Percentiles rank a stretch among this genome's conserved stretches.
Conservation (phyloP, 2,113 vertebrate species). For the Camelus bactrianus region DNA sequence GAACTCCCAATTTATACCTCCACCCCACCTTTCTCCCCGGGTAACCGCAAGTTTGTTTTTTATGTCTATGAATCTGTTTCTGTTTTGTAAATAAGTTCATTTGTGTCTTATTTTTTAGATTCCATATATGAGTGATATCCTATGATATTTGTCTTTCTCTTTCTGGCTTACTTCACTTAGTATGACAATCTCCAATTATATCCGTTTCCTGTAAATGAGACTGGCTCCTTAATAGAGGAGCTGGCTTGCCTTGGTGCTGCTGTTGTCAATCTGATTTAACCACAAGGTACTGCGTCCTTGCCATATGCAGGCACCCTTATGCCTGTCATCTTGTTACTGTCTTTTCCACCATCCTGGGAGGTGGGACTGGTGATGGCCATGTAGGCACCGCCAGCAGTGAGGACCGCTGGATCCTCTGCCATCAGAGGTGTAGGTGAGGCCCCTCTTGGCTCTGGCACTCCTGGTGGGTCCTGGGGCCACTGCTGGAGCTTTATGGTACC, state of each 20-base stretch:
- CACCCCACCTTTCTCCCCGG: too few species aligned
- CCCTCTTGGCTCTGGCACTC: neutral
- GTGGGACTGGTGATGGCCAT: neutral
- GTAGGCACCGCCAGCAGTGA: neutral
- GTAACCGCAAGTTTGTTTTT: too few species aligned
- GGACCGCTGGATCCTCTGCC: neutral
- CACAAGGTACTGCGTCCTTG: too few species aligned
- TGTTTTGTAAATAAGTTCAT: too few species aligned
- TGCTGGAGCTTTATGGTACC: neutral
- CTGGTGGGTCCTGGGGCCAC: neutral
- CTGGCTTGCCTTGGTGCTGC: neutral
- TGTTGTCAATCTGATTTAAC: neutral
- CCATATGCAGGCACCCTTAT: neutral
- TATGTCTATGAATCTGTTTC: too few species aligned
- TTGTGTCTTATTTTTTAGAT: too few species aligned
- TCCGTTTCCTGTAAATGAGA: neutral
- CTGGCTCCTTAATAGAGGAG: neutral
- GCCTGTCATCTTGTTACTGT: neutral
- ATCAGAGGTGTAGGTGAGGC: neutral
- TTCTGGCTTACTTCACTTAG: too few species aligned
- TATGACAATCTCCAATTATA: too few species aligned
- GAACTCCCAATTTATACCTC: too few species aligned
- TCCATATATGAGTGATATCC: too few species aligned
- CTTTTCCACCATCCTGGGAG: neutral
- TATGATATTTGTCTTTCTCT: too few species aligned